Base-by-base conservation (phyloP, 2,797 vertebrate genomes). In the Toxotes lorentzi region DNA sequence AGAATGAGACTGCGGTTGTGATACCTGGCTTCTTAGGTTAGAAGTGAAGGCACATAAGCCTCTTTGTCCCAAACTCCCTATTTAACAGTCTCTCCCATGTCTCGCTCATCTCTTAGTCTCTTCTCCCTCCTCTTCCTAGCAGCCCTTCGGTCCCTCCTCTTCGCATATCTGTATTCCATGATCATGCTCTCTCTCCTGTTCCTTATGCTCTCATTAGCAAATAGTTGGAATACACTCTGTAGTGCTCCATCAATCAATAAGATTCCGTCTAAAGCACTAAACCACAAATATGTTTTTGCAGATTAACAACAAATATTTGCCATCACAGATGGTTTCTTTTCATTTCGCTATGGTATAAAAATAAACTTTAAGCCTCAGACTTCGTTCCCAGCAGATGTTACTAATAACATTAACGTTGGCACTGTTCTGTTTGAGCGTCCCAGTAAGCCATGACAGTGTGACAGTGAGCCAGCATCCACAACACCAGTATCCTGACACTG, bases 61-160 rank as follows among this genome's bases (percentile, higher is more conserved):
- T 69, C 81, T 84, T 86, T 87, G 80, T 87, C 71, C 66, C 32
- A 73, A 53, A 76, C 34, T 76, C 61, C 53, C 71, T 78, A 10
- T 84, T 89, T 86, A 76, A 64, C 77, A 88, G 73, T 86, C 88
- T 70, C 34, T 67, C 47, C 79, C 57, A 73, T 60, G 69, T 65
- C 75, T 80, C 19, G 1, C 70, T 73, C 69, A 70, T 74, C 75
- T 72, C 45, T 45, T 66, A 23, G 56, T 60, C 53, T 54, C 51
- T 53, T 27, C 35, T 72, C 66, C 56, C 47, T 76, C 56, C 47
- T 76, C 62, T 62, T 60, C 71, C 56, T 62, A 58, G 60, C 78
- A 71, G 43, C 62, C 41, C 24, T 23, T 73, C 62, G 43, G 32
- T 65, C 66, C 60, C 63, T 78, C 24, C 13, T 32, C 64, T 51